phyloP scores from a whole-genome alignment of 2,888 invertebrate genomes.

The Charanyca ferruginea region DNA sequence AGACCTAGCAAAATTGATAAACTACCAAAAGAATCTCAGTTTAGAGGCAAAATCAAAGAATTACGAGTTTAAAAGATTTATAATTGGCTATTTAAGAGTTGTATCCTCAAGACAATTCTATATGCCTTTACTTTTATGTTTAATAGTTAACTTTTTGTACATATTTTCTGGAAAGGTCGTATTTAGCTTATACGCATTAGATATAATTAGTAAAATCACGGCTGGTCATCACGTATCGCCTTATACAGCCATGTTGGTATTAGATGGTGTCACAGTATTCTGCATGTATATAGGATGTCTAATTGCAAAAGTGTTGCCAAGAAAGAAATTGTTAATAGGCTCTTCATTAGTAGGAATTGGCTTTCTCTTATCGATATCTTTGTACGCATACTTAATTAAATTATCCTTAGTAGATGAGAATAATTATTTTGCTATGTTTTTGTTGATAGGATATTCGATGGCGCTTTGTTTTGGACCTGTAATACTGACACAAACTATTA shows the following conservation, averaged over 20 bases:
- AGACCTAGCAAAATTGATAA: constrained; percentile 50
- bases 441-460: constrained; percentile 42
- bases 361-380: constrained; percentile 53
- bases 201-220: constrained; percentile 70
- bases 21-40: constrained; percentile 43
- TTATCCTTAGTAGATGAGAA: constrained; percentile 37
- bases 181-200: constrained; percentile 66
- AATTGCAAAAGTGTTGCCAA: constrained; percentile 38
- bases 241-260: constrained; percentile 51
- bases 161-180: constrained; percentile 55
- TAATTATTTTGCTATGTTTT: constrained; percentile 43
- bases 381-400: constrained; percentile 47
- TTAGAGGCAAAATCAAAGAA: constrained; percentile 21
- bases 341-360: constrained; percentile 44
- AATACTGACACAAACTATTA: constrained; percentile 64
- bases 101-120: constrained; percentile 35
- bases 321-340: constrained; percentile 44
- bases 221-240: constrained; percentile 47
- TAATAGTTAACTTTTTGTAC: constrained; percentile 41
- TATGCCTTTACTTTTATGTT: constrained; percentile 43
- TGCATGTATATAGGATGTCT: constrained; percentile 51
- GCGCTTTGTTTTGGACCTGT: constrained; percentile 73
- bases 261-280: constrained; percentile 52
- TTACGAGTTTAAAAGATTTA: constrained; percentile 28
- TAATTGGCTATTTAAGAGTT: constrained; percentile 21